Evolutionary conservation across 2,797 vertebrate genomes (phyloP).

Genomic region (Thunnus albacares): DNA sequence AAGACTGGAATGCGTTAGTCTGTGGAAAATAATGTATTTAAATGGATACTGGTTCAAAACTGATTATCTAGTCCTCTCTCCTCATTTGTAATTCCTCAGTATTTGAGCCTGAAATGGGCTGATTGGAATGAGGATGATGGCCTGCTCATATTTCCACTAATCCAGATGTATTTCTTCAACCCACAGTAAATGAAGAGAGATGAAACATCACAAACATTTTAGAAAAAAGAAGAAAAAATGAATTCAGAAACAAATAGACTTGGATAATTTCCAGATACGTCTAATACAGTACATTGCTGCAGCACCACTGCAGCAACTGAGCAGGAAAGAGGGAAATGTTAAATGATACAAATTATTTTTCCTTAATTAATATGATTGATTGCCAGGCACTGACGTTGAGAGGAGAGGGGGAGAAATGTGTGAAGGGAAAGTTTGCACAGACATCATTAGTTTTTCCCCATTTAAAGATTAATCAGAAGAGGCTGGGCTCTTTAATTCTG

Average conservation of each 20-base stretch:
- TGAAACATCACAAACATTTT: conserved; percentile 65
- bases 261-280: conserved; percentile 73
- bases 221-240: conserved; percentile 41
- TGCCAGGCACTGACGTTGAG: conserved; percentile 94
- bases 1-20: conserved; percentile 45
- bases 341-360: conserved; percentile 89
- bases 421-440: conserved; percentile 99
- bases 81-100: conserved; percentile 60
- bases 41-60: conserved; percentile 55
- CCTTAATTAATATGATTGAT: conserved; percentile 98
- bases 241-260: conserved; percentile 68
- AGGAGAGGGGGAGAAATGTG: conserved; percentile 96
- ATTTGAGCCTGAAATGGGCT: conserved; percentile 54
- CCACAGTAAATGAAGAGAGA: conserved; percentile 74
- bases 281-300: conserved; percentile 66
- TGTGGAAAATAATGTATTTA: conserved; percentile 62
- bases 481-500: conserved; percentile 99
- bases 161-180: conserved; percentile 74
- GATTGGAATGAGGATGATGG: conserved; percentile 56
- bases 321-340: conserved; percentile 86
- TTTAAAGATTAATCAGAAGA: conserved; percentile 99
- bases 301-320: conserved; percentile 70
- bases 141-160: conserved; percentile 61
- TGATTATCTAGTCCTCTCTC: conserved; percentile 50
- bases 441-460: conserved; percentile 99